Base-by-base conservation (phyloP, 2,113 vertebrate genomes). In the Ictalurus furcatus region DNA sequence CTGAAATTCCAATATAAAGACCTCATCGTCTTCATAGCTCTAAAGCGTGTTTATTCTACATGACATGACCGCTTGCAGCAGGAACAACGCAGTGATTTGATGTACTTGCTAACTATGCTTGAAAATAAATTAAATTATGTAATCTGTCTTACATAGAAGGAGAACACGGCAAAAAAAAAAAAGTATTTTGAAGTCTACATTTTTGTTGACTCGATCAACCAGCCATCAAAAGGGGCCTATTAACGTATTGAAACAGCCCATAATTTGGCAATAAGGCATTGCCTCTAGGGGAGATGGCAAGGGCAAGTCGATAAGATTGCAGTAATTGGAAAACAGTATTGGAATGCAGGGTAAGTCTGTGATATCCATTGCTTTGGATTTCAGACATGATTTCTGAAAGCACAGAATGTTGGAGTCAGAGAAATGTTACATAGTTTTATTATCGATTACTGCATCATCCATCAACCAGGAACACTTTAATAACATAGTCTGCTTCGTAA, bases 331-430 rank as follows among this genome's bases (percentile, higher is more conserved):
- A 82, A 81, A 58, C 28, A 58, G n/a, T 23, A 34, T 23, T 82
- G 54, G 30, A 82, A 82, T 59, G 40, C 44, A 87, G 86, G 61
- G 58, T 34, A 52, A 80, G 58, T 67, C 6, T 69, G 30, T 87
- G 86, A 87, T 69, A 28, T 21, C n/a, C 30, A 65, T 11, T 81
- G 28, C 17, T 61, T 67, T 37, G 59, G 17, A 87, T 65, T 59
- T 79, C 37, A 44, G 69, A 17, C 19, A 44, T 65, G 40, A 54
- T 67, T 81, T 69, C 44, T 80, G 71, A 40, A 21, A 74, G 34
- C 34, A 76, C 37, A 44, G 9, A 23, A 44, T 76, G 9, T 44
- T 9, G 19, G 37, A 76, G 23, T 76, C 9, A 44, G 85, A 84
- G 3, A 61, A 78, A 86, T 58, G n/a, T 58, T 30, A 58, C n/a